Evolutionary conservation across 2,797 vertebrate genomes (phyloP).

Genomic region (Protosalanx chinensis): DNA sequence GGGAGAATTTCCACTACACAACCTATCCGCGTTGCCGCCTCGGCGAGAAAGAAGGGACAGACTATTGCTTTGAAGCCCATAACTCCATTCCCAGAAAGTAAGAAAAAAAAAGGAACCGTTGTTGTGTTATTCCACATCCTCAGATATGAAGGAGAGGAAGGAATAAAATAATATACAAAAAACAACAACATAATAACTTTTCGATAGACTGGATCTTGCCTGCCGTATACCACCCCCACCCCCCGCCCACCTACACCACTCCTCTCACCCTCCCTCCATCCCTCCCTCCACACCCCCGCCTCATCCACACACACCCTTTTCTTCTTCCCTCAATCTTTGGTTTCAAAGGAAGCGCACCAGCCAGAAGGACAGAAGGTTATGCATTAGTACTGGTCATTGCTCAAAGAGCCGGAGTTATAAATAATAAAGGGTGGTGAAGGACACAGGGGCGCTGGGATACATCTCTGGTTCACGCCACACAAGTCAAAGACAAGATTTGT

Average conservation of each 20-base stretch:
- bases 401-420: conserved; percentile 98
- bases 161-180: too few species aligned
- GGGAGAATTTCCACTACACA: conserved; percentile 4
- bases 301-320: conserved; percentile 64
- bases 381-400: conserved; percentile 99
- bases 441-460: conserved; percentile 86
- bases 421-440: conserved; percentile 97
- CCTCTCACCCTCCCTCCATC: conserved; percentile 30
- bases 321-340: conserved; percentile 87
- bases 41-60: conserved; percentile 57
- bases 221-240: conserved; percentile 62
- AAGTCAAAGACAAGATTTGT: conserved; percentile 92
- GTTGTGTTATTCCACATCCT: conserved; percentile 81
- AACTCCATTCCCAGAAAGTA: conserved; percentile 77
- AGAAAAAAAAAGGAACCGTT: conserved; percentile 74
- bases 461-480: conserved; percentile 84
- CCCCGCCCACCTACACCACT: conserved; percentile 58
- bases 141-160: conserved; percentile 72
- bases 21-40: conserved; percentile 62
- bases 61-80: conserved; percentile 73
- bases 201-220: conserved; percentile 78
- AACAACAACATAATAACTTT: conserved; percentile 78
- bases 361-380: conserved; percentile 99
- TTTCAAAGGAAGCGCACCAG: conserved; percentile 96
- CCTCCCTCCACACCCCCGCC: conserved; percentile 39